Conservation (phyloP, 2,797 vertebrate species). For the Falco columbarius region DNA sequence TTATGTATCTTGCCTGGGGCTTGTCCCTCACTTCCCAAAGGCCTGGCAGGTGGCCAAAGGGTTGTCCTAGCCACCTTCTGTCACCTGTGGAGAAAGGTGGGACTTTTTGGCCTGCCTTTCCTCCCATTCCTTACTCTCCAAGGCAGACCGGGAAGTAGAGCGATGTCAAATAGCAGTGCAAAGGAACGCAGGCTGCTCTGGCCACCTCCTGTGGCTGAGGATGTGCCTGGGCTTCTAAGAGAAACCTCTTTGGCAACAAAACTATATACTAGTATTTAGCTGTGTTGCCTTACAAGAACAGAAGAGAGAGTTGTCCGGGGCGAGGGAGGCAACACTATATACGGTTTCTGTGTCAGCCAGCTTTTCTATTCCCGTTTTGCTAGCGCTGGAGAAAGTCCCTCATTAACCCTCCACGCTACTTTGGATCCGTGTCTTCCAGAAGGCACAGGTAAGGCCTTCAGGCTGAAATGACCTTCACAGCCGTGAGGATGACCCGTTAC, state of each 20-base stretch:
- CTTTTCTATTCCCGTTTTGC: background rate
- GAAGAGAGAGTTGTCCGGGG: background rate
- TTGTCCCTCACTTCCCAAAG: background rate
- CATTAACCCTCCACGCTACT: background rate
- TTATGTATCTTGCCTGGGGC: background rate
- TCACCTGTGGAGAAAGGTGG: background rate
- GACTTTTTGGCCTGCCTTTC: background rate
- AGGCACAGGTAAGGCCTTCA: background rate
- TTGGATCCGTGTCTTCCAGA: fast-evolving
- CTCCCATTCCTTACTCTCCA: background rate
- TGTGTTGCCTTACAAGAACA: background rate
- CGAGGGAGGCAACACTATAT: fast-evolving
- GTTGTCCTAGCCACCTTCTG: background rate
- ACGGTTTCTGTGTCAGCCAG: fast-evolving
- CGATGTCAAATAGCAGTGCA: fast-evolving
- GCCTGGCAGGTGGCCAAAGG: background rate
- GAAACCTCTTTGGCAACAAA: background rate
- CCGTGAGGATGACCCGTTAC: background rate
- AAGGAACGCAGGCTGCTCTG: background rate
- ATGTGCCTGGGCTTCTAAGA: background rate
- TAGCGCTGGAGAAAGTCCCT: background rate
- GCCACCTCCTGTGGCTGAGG: background rate
- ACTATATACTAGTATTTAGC: background rate
- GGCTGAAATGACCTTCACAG: background rate
- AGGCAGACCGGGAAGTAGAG: background rate